Evolutionary conservation across 2,113 vertebrate species (phyloP).

Genomic region (Furnarius figulus): DNA sequence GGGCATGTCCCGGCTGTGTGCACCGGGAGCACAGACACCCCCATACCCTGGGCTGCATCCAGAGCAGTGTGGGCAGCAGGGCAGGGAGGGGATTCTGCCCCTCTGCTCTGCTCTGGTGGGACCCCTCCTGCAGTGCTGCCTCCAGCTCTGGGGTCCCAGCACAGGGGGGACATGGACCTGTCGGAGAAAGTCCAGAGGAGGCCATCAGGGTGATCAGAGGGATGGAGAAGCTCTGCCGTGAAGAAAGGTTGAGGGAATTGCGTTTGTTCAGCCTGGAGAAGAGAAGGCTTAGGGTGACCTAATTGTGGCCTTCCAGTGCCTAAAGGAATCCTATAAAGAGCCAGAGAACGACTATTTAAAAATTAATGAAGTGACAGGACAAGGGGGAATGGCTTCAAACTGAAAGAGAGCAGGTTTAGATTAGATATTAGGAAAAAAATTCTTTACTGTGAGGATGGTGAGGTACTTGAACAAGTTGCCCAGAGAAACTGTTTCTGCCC

Average conservation of each 20-base stretch:
- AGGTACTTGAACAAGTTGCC: neutral
- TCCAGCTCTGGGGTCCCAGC: neutral
- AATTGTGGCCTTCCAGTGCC: fast-evolving
- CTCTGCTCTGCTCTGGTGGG: neutral
- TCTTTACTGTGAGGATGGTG: neutral
- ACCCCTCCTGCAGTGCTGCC: neutral
- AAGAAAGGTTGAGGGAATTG: fast-evolving
- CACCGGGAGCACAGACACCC: neutral
- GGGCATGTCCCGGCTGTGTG: neutral
- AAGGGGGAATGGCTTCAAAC: neutral
- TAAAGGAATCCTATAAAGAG: neutral
- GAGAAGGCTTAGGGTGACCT: fast-evolving
- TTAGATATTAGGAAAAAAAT: neutral
- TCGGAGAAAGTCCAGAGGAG: neutral
- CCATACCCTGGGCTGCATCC: neutral
- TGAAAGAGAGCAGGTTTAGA: no score
- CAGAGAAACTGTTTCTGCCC: neutral
- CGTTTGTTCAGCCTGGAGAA: fast-evolving
- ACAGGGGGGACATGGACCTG: neutral
- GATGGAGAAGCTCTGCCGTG: neutral
- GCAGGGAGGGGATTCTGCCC: neutral
- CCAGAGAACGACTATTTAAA: neutral
- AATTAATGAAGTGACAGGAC: fast-evolving
- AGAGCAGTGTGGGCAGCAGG: neutral
- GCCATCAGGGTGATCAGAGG: neutral